These are phyloP conservation scores for Phrynocephalus vlangalii DNA, from an alignment of 2,797 vertebrate genomes.

Conservation along the genomic window DNA sequence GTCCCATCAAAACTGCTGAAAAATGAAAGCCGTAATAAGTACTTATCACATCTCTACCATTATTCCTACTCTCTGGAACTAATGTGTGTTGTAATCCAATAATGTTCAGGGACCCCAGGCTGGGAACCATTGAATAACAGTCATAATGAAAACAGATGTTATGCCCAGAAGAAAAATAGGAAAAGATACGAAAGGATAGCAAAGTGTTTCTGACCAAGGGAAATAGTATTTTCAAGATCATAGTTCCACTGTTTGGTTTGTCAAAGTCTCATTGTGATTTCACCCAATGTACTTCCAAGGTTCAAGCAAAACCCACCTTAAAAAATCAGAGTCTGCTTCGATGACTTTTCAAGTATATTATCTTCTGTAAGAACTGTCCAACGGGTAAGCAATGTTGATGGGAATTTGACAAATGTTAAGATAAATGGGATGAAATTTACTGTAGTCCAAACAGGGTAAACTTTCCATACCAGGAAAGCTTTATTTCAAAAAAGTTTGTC, in stretches of 20 bases:
- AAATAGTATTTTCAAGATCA: background rate
- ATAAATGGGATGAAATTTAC: slow-evolving; percentile 24
- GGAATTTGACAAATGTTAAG: slow-evolving; percentile 40
- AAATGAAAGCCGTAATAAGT: no score
- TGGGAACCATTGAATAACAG: no score
- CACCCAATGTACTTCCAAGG: background rate
- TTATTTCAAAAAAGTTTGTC: slow-evolving; percentile 58
- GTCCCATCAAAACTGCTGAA: no score
- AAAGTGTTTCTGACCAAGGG: background rate
- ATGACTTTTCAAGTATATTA: slow-evolving; percentile 7
- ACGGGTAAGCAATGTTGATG: background rate
- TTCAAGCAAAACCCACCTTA: background rate
- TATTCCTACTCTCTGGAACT: no score
- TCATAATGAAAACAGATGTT: no score
- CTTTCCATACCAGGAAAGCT: slow-evolving; percentile 41
- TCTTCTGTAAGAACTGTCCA: background rate
- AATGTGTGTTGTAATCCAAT: no score
- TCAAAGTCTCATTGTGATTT: background rate
- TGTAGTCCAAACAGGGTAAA: slow-evolving; percentile 40
- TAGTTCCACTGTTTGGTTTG: background rate
- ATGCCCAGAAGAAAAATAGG: no score
- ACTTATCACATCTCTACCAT: no score
- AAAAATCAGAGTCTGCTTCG: background rate
- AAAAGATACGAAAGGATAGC: background rate
- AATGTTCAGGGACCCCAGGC: no score